These are phyloP conservation scores for Cinara cedri DNA, from an alignment of 2,888 invertebrate genomes.

Conservation along the genomic window DNA sequence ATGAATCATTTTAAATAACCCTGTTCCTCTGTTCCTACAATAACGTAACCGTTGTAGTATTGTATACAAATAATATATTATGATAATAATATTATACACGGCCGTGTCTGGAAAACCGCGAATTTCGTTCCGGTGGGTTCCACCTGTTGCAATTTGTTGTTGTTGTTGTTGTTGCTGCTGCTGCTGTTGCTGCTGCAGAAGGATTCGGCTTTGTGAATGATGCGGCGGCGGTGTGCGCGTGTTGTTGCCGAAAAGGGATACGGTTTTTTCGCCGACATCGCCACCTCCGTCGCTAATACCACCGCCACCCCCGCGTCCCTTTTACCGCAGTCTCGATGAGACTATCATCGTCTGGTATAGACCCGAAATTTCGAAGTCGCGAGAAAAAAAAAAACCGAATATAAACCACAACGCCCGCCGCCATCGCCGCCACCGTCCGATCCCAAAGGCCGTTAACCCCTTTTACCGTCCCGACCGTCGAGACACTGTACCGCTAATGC, in stretches of 20 bases:
- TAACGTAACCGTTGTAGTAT: too few species aligned
- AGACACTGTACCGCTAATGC: background rate
- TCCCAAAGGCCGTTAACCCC: background rate
- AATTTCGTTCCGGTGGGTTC: background rate
- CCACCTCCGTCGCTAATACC: too few species aligned
- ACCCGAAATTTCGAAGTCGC: background rate
- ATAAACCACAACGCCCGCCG: background rate
- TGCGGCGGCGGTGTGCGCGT: background rate
- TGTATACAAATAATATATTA: too few species aligned
- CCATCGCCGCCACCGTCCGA: background rate
- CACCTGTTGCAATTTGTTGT: constrained; percentile 39
- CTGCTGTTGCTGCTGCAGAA: too few species aligned
- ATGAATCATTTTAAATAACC: too few species aligned
- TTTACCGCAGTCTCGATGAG: background rate
- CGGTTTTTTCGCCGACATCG: constrained; percentile 8
- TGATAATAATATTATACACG: too few species aligned
- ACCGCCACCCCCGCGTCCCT: background rate
- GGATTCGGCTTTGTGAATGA: background rate
- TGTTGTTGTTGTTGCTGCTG: background rate
- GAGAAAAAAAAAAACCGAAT: background rate
- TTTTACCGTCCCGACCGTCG: background rate
- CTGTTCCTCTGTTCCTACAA: too few species aligned
- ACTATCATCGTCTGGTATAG: background rate
- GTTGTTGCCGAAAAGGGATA: constrained; percentile 18
- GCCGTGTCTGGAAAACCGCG: background rate